These are phyloP conservation scores for Drosophila quinaria DNA, from an alignment of 2,888 invertebrate species.

Conservation along the genomic window DNA sequence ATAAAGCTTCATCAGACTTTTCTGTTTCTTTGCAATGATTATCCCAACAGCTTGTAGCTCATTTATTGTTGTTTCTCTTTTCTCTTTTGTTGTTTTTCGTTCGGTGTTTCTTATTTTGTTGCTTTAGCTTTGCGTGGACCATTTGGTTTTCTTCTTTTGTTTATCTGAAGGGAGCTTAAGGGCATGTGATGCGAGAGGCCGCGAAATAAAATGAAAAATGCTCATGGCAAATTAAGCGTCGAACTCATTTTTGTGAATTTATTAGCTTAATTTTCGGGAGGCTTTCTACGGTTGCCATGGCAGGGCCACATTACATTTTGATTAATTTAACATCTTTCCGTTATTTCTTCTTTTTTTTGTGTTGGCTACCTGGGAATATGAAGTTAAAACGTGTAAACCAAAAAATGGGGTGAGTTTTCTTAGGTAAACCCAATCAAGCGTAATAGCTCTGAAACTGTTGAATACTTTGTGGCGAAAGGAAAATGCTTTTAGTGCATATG, in stretches of 20 bases:
- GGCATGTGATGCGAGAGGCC: conserved; percentile 24
- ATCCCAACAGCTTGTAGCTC: conserved; percentile 28
- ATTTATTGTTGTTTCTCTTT: conserved; percentile 47
- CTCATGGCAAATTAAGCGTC: conserved; percentile 80
- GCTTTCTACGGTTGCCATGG: conserved; percentile 38
- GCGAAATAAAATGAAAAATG: conserved; percentile 76
- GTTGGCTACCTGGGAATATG: conserved; percentile 43
- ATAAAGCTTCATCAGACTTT: conserved; percentile 19
- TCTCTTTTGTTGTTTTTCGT: conserved; percentile 35
- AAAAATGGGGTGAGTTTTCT: conserved; percentile 15
- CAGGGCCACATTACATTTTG: conserved; percentile 65
- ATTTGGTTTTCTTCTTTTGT: conserved; percentile 20
- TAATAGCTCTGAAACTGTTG: conserved; percentile 64
- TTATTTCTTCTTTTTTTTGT: neutral
- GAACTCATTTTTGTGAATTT: conserved; percentile 78
- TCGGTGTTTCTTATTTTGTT: conserved; percentile 23
- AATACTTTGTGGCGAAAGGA: conserved; percentile 34
- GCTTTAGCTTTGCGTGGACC: conserved; percentile 31
- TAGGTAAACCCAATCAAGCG: conserved; percentile 69
- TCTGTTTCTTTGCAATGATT: conserved; percentile 23
- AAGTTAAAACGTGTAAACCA: neutral
- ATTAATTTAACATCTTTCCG: conserved; percentile 69
- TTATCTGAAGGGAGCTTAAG: conserved; percentile 12
- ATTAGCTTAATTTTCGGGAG: conserved; percentile 70
- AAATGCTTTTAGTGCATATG: conserved; percentile 58